Evolutionary conservation across 2,797 vertebrate genomes (phyloP).

Genomic region (Pseudotriccus pelzelni): DNA sequence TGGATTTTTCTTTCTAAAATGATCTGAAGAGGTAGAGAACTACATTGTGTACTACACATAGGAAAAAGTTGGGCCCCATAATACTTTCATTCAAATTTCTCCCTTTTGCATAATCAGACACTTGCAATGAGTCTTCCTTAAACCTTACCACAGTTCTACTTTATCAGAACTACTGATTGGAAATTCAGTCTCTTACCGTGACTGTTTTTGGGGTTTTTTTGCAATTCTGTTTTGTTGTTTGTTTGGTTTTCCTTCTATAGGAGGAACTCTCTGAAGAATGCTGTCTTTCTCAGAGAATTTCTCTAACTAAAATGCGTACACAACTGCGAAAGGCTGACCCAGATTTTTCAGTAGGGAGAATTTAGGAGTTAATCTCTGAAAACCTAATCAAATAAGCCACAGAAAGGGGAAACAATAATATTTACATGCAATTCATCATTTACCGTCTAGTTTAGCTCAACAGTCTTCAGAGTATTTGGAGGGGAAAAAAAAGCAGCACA

Average conservation of each 20-base stretch:
- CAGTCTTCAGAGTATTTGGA: background rate
- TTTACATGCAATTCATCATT: background rate
- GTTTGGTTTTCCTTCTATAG: background rate
- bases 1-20: background rate
- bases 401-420: background rate
- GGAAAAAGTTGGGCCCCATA: background rate
- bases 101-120: background rate
- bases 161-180: background rate
- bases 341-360: background rate
- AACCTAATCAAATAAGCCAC: background rate
- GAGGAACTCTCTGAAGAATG: background rate
- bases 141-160: background rate
- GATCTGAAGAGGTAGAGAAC: background rate
- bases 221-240: background rate
- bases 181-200: background rate
- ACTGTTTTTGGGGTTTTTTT: background rate
- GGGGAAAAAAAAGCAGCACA: accelerated
- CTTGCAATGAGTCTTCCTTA: background rate
- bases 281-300: background rate
- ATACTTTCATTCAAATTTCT: background rate
- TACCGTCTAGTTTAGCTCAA: background rate
- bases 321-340: background rate
- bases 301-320: background rate
- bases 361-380: background rate
- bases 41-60: background rate